Percentiles rank a stretch among this genome's conserved stretches.
These are phyloP conservation scores for Aegypius monachus DNA, from an alignment of 2,113 vertebrate species.

Conservation along the genomic window DNA sequence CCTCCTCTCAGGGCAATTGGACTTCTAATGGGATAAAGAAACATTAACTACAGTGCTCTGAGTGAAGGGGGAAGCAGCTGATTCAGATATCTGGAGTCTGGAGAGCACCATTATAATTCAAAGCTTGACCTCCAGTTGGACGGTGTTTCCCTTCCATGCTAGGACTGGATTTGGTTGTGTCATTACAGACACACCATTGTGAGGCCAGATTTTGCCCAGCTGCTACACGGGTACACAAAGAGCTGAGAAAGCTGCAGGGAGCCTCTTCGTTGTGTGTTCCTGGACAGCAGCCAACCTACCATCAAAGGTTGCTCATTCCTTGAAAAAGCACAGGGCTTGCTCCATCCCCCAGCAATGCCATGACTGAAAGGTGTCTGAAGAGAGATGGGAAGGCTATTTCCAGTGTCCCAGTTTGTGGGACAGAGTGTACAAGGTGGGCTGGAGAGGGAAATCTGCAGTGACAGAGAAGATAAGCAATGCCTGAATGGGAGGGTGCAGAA, in stretches of 20 bases:
- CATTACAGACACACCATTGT: constrained; percentile 44
- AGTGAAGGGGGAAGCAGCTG: not conserved
- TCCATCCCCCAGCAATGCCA: not conserved
- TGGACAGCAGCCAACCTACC: constrained; percentile 23
- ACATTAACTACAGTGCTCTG: not conserved
- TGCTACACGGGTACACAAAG: constrained; percentile 30
- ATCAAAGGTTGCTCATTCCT: constrained; percentile 36
- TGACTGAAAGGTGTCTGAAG: not conserved
- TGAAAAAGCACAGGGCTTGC: not conserved
- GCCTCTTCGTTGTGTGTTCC: constrained; percentile 27
- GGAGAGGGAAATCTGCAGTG: not conserved
- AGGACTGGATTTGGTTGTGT: constrained; percentile 31
- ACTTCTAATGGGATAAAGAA: not conserved
- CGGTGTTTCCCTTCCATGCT: not conserved
- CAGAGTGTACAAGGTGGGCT: not conserved
- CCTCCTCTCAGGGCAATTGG: not conserved
- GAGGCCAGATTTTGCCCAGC: constrained; percentile 59
- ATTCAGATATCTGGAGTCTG: constrained; percentile 1
- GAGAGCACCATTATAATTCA: constrained; percentile 39
- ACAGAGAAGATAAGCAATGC: not conserved
- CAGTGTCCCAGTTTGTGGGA: not conserved
- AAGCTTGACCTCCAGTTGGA: constrained; percentile 11
- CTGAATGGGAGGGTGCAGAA: not conserved
- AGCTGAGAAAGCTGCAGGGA: constrained; percentile 53
- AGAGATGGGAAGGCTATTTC: not conserved